phyloP scores from a whole-genome alignment of 1,140 invertebrate species.

The Brachionus asplanchnoidis region DNA sequence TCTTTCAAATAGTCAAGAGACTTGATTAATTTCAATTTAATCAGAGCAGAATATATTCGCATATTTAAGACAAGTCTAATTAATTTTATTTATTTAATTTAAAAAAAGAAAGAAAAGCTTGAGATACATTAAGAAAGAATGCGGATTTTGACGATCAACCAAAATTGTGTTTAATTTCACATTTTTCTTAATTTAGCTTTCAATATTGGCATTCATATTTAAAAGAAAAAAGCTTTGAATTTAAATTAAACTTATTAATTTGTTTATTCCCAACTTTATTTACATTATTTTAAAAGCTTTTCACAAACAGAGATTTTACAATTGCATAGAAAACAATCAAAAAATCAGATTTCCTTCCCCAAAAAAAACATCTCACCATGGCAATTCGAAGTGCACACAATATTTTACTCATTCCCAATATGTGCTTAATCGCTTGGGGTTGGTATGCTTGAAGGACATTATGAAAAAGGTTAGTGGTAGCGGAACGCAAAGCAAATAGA shows the following conservation, averaged over 20 bases:
- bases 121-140: neutral
- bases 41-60: neutral
- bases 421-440: neutral
- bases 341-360: neutral
- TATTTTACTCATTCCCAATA: neutral
- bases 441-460: slow-evolving; percentile 6
- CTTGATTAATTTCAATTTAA: neutral
- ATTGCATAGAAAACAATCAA: neutral
- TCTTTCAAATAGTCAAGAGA: neutral
- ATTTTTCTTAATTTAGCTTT: neutral
- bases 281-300: neutral
- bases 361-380: neutral
- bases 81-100: neutral
- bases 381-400: neutral
- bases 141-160: neutral
- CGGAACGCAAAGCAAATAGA: slow-evolving; percentile 19
- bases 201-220: neutral
- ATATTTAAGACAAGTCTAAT: neutral
- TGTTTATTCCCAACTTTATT: neutral
- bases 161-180: neutral
- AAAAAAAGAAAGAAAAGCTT: neutral
- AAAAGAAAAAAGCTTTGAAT: neutral
- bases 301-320: neutral
- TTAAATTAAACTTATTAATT: neutral
- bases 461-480: neutral